These are phyloP conservation scores for Bugula neritina DNA, from an alignment of 2,888 invertebrate genomes.

Conservation along the genomic window DNA sequence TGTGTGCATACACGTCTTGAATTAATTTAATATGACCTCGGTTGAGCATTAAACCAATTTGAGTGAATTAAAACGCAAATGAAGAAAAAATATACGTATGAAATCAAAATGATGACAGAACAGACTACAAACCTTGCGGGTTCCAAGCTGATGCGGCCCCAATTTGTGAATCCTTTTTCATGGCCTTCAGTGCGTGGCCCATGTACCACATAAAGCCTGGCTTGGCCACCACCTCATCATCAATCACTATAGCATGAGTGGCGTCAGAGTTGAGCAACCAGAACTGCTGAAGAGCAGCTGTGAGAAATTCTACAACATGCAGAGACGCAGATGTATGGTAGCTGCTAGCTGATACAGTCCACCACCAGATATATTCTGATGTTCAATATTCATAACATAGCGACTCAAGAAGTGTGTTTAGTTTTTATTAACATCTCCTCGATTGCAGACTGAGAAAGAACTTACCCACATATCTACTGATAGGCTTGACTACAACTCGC, in stretches of 20 bases:
- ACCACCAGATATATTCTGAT: too few species aligned
- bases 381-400: too few species aligned
- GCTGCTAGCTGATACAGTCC: too few species aligned
- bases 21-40: too few species aligned
- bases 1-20: too few species aligned
- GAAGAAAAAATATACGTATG: too few species aligned
- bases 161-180: conserved; percentile 13
- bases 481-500: neutral
- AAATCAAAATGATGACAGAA: too few species aligned
- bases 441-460: neutral
- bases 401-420: too few species aligned
- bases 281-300: neutral
- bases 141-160: conserved; percentile 27
- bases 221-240: conserved; percentile 25
- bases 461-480: conserved; percentile 18
- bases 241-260: conserved; percentile 23
- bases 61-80: too few species aligned
- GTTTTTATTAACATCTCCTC: too few species aligned
- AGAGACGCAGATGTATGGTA: too few species aligned
- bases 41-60: too few species aligned
- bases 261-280: conserved; percentile 7
- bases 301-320: conserved; percentile 8
- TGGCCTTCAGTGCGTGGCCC: conserved; percentile 25
- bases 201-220: conserved; percentile 26
- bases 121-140: conserved; percentile 24